phyloP scores from a whole-genome alignment of 2,113 vertebrate genomes.

The Leptosomus discolor region DNA sequence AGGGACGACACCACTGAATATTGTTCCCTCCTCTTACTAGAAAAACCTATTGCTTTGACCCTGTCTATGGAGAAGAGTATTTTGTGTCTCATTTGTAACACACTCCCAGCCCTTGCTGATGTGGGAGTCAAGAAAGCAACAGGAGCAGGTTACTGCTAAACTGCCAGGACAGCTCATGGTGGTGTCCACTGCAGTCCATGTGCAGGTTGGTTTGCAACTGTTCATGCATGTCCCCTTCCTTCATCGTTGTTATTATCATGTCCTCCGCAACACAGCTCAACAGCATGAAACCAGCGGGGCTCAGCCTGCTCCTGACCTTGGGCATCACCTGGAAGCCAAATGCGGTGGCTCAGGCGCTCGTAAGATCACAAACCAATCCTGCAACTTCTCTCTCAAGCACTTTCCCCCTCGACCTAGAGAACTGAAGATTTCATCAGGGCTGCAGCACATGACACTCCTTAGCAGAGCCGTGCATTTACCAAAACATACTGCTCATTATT shows the following conservation, averaged over 20 bases:
- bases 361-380: neutral
- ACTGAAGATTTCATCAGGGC: neutral
- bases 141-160: neutral
- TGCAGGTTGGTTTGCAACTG: neutral
- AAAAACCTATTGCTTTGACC: neutral
- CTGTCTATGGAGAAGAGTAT: neutral
- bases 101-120: neutral
- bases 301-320: neutral
- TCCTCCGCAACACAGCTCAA: neutral
- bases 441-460: neutral
- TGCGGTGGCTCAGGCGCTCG: rapidly evolving
- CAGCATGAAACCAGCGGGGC: neutral
- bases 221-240: neutral
- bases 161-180: neutral
- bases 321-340: neutral
- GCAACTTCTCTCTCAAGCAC: neutral
- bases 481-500: neutral
- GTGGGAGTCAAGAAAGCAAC: neutral
- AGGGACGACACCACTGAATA: too few relatives aligned
- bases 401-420: neutral
- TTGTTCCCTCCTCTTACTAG: neutral
- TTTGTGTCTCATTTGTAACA: neutral
- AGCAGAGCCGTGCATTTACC: neutral
- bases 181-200: neutral
- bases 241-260: neutral